Conservation (phyloP, 2,113 vertebrate genomes). For the Hyaena hyaena region DNA sequence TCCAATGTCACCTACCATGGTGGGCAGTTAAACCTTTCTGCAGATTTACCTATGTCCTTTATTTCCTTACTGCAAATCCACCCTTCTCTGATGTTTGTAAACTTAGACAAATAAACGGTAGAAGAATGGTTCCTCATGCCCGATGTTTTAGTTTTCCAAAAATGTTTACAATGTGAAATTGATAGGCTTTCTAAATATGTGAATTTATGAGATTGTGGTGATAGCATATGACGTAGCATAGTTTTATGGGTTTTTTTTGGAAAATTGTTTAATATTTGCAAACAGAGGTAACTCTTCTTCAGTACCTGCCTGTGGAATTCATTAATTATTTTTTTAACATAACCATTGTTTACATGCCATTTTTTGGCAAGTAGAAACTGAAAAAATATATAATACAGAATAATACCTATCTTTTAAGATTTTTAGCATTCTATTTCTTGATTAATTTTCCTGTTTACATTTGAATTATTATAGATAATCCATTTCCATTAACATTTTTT, state of each 20-base stretch:
- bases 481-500: not conserved
- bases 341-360: not conserved
- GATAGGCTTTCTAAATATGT: conserved; percentile 17
- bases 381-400: not conserved
- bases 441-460: not conserved
- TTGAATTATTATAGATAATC: not conserved
- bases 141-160: not conserved
- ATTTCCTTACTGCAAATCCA: not conserved
- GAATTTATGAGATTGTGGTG: not conserved
- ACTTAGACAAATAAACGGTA: not conserved
- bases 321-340: not conserved
- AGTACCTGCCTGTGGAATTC: not conserved
- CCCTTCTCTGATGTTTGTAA: not conserved
- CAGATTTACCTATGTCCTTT: not conserved
- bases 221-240: not conserved
- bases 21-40: not conserved
- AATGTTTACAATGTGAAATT: not conserved
- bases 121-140: not conserved
- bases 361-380: not conserved
- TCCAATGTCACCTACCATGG: not conserved
- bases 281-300: not conserved
- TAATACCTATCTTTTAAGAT: not conserved
- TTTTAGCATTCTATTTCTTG: not conserved
- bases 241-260: not conserved
- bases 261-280: not conserved